These are phyloP conservation scores for Drosophila triauraria DNA, from an alignment of 1,140 invertebrate species.

Conservation along the genomic window DNA sequence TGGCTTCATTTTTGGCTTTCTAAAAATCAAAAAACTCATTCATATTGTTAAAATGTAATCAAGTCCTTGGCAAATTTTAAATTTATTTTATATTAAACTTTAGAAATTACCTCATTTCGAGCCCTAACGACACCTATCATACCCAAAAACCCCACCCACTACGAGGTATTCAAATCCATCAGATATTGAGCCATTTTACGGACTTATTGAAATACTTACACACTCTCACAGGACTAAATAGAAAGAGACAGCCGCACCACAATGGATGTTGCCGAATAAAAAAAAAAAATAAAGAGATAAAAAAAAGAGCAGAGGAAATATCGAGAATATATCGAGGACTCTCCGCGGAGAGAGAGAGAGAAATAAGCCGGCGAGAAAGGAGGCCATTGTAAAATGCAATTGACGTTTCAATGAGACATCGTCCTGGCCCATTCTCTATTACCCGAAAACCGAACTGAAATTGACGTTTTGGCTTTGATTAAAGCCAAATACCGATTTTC, in stretches of 20 bases:
- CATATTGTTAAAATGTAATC: too few relatives aligned
- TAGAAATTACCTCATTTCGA: too few relatives aligned
- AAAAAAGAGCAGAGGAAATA: not conserved
- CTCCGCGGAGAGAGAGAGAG: not conserved
- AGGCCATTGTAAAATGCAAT: constrained; percentile 69
- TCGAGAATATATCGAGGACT: constrained; percentile 13
- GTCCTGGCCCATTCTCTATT: constrained; percentile 13
- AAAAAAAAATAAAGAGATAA: not conserved
- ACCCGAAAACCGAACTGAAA: constrained; percentile 50
- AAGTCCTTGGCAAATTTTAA: too few relatives aligned
- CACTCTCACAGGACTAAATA: constrained; percentile 19
- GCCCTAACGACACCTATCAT: constrained; percentile 1
- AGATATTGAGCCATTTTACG: constrained; percentile 47
- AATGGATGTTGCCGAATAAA: constrained; percentile 30
- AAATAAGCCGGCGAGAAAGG: constrained; percentile 8
- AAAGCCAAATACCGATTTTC: constrained; percentile 36
- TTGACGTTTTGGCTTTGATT: constrained; percentile 73
- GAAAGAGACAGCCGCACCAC: constrained; percentile 18
- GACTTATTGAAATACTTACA: constrained; percentile 48
- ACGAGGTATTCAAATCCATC: constrained; percentile 32
- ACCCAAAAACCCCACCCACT: not conserved
- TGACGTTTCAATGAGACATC: constrained; percentile 71
- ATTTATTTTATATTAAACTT: too few relatives aligned
- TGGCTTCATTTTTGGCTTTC: too few relatives aligned
- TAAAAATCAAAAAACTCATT: too few relatives aligned